Percentiles rank a stretch among this genome's conserved stretches.
These are phyloP conservation scores for Aythya baeri DNA, from an alignment of 2,113 vertebrate genomes.

Conservation along the genomic window DNA sequence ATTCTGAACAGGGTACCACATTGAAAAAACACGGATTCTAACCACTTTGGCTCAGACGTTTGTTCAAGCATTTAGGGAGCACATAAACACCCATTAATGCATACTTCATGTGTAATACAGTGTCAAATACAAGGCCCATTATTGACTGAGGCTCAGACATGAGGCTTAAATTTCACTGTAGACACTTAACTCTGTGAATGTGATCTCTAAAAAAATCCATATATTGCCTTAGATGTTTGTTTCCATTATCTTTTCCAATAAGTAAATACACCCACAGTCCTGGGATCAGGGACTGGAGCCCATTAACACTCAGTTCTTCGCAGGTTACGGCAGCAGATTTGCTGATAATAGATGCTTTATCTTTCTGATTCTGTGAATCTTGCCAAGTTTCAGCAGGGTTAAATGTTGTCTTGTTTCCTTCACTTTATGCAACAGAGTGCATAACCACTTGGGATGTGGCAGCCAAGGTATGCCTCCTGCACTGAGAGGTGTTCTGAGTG, in stretches of 20 bases:
- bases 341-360: neutral
- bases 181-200: neutral
- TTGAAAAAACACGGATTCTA: neutral
- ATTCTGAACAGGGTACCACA: neutral
- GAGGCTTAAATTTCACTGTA: slow-evolving; percentile 8
- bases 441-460: neutral
- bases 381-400: neutral
- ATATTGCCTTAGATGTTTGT: neutral
- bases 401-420: neutral
- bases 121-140: neutral
- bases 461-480: neutral
- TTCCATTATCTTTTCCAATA: neutral
- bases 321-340: neutral
- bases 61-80: neutral
- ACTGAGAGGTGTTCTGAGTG: neutral
- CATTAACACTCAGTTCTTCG: neutral
- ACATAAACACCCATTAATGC: neutral
- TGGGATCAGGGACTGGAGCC: neutral
- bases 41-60: neutral
- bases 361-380: neutral
- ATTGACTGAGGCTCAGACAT: neutral
- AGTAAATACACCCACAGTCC: neutral
- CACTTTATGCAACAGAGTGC: neutral
- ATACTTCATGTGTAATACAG: neutral
- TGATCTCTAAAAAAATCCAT: neutral